These are phyloP conservation scores for Eupristina koningsbergeri DNA, from an alignment of 1,140 invertebrate species.

Conservation along the genomic window DNA sequence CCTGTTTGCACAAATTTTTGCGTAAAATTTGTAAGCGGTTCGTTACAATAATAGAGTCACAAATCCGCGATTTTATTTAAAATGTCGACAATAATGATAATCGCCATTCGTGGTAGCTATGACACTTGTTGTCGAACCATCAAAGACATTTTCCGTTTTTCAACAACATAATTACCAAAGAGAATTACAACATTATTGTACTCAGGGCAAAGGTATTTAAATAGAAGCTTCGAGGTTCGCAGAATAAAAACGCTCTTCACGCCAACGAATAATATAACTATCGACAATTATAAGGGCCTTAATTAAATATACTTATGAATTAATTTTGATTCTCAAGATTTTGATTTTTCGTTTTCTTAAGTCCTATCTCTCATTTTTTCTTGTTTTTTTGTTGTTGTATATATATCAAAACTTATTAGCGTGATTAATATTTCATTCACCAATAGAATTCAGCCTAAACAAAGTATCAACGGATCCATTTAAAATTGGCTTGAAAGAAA, in stretches of 20 bases:
- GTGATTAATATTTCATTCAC: not conserved
- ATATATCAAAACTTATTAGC: conserved; percentile 44
- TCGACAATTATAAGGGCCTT: conserved; percentile 64
- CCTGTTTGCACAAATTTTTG: conserved; percentile 30
- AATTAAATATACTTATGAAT: conserved; percentile 65
- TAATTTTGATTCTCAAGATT: conserved; percentile 72
- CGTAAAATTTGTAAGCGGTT: not conserved
- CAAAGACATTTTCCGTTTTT: conserved; percentile 39
- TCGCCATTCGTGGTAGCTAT: conserved; percentile 14
- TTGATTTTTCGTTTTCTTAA: conserved; percentile 65
- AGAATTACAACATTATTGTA: conserved; percentile 48
- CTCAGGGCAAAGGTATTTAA: conserved; percentile 31
- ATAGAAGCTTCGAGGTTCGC: conserved; percentile 38
- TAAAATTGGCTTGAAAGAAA: conserved; percentile 13
- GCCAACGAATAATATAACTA: conserved; percentile 67
- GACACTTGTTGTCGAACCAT: conserved; percentile 19
- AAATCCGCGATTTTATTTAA: conserved; percentile 9
- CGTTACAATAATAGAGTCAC: conserved; percentile 10
- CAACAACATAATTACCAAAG: conserved; percentile 46
- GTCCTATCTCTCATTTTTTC: conserved; percentile 54
- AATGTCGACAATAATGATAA: conserved; percentile 45
- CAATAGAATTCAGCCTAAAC: conserved; percentile 10
- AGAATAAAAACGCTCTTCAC: conserved; percentile 45
- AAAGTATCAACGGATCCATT: conserved; percentile 36
- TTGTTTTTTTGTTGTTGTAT: conserved; percentile 44